Percentiles rank a stretch among this genome's conserved stretches.
These are phyloP conservation scores for Zosterops borbonicus DNA, from an alignment of 2,113 vertebrate genomes.

Conservation along the genomic window DNA sequence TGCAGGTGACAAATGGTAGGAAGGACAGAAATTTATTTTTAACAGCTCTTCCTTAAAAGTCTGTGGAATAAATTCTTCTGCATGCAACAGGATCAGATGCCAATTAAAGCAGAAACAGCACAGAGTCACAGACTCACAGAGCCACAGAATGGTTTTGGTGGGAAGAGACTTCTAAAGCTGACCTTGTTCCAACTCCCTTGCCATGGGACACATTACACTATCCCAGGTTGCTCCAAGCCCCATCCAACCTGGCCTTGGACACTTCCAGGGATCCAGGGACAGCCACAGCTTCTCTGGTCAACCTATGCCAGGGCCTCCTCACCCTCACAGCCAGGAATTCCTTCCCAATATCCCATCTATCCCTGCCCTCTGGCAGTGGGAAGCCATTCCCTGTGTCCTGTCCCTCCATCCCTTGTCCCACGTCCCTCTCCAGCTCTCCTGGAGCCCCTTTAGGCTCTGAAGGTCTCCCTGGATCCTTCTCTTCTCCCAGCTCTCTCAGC, in stretches of 20 bases:
- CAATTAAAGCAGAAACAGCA: background rate
- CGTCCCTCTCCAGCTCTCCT: background rate
- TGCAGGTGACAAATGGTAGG: background rate
- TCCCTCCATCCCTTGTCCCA: background rate
- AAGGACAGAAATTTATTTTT: background rate
- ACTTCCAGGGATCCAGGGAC: background rate
- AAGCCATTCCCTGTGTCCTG: background rate
- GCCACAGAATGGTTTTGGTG: background rate
- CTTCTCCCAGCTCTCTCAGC: background rate
- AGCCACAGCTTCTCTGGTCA: background rate
- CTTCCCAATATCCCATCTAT: background rate
- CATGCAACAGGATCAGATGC: fast-evolving
- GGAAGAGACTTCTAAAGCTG: background rate
- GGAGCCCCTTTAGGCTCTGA: background rate
- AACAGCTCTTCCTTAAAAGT: background rate
- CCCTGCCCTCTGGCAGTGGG: background rate
- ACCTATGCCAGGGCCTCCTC: fast-evolving
- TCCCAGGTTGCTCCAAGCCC: fast-evolving
- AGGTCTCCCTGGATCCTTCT: background rate
- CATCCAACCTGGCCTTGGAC: fast-evolving
- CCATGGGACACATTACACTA: background rate
- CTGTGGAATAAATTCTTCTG: background rate
- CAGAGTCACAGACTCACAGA: background rate
- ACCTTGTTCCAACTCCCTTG: background rate
- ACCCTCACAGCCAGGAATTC: fast-evolving